phyloP scores from a whole-genome alignment of 2,888 invertebrate species.

The Xestobium rufovillosum region DNA sequence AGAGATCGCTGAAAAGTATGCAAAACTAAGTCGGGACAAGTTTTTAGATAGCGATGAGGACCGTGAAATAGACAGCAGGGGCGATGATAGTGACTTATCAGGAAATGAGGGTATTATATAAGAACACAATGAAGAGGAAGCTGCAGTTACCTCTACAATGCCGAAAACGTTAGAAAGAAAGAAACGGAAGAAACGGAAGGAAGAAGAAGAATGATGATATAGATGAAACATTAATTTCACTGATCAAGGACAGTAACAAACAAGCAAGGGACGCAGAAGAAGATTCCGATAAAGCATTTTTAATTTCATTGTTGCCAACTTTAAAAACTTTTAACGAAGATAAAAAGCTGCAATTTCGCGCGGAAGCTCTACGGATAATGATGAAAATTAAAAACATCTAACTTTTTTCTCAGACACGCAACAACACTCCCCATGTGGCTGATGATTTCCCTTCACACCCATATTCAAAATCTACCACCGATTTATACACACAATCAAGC shows the following conservation, averaged over 20 bases:
- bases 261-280: slow-evolving; percentile 6
- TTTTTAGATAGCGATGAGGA: slow-evolving; percentile 7
- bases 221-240: slow-evolving; percentile 8
- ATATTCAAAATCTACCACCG: no score
- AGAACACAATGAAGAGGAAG: no score
- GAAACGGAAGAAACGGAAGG: slow-evolving; percentile 3
- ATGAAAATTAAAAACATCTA: slow-evolving; percentile 12
- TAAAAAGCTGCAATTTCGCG: slow-evolving; percentile 14
- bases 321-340: slow-evolving; percentile 12
- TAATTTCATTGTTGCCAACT: slow-evolving; percentile 12
- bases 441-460: no score
- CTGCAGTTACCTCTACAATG: no score
- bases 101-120: no score
- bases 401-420: slow-evolving; percentile 10
- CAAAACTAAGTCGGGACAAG: slow-evolving; percentile 11
- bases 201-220: slow-evolving; percentile 7
- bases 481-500: no score
- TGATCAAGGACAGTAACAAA: no score
- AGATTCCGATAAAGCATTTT: slow-evolving; percentile 10
- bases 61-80: slow-evolving; percentile 6
- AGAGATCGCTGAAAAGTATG: slow-evolving; percentile 10
- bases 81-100: no score
- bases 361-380: slow-evolving; percentile 12
- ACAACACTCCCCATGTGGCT: no score
- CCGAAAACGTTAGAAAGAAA: no score